A percentile compares a stretch with the other conserved stretches of the same genome.
Conservation (phyloP, 2,888 invertebrate genomes). For the Pilophorus perplexus region DNA sequence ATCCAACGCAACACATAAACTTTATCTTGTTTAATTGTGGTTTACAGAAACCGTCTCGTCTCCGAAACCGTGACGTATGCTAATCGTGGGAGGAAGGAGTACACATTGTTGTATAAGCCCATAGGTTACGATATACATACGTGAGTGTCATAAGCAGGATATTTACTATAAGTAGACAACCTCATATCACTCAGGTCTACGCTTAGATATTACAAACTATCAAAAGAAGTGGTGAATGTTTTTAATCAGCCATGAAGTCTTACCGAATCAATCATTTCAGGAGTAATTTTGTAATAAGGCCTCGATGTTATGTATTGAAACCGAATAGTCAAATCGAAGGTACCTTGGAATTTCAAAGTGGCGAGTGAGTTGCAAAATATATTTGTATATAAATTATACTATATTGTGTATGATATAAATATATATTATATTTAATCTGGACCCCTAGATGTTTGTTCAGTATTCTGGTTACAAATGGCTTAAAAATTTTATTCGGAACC, state of each 20-base stretch:
- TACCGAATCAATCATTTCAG: no score
- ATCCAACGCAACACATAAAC: not conserved
- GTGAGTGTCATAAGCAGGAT: not conserved
- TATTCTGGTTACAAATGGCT: no score
- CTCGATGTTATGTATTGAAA: not conserved
- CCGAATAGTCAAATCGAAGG: not conserved
- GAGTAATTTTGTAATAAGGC: not conserved
- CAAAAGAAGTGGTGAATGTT: no score
- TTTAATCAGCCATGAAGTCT: no score
- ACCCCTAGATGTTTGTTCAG: no score
- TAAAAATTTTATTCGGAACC: no score
- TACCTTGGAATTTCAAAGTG: not conserved
- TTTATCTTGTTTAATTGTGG: not conserved
- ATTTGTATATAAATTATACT: no score
- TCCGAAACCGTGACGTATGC: not conserved
- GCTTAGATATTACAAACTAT: no score
- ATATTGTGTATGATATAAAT: no score
- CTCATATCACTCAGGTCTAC: not conserved
- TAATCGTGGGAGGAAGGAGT: not conserved
- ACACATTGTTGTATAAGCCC: not conserved
- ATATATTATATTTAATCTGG: no score
- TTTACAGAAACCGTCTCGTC: not conserved
- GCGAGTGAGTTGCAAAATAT: constrained; percentile 2
- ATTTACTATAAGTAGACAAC: not conserved
- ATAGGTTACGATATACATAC: not conserved